Percentiles rank a stretch among this genome's conserved stretches.
Evolutionary conservation across 2,113 vertebrate genomes (phyloP).

Genomic region (Forbesichthys papilliferus): DNA sequence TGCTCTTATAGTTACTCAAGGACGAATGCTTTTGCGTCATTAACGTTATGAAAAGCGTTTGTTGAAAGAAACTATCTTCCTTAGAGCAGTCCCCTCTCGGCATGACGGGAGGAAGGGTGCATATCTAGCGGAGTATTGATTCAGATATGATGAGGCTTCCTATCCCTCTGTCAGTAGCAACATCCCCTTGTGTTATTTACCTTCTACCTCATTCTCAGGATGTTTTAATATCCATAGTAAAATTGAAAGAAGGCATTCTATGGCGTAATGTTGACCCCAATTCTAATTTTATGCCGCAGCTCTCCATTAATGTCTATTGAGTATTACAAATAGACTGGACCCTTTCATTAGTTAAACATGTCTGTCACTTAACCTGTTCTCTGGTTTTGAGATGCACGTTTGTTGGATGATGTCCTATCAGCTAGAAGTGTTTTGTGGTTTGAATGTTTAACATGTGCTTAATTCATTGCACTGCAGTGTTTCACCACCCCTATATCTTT

Average conservation of each 20-base stretch:
- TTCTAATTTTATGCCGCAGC: background rate
- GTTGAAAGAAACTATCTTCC: conserved; percentile 15
- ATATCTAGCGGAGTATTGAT: conserved; percentile 28
- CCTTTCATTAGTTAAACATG: background rate
- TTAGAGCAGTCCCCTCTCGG: conserved; percentile 23
- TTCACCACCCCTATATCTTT: background rate
- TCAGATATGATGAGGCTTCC: conserved; percentile 28
- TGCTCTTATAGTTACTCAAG: conserved; percentile 12
- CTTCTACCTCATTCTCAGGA: conserved; percentile 7
- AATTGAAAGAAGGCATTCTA: background rate
- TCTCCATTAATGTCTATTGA: no score
- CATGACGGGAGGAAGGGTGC: conserved; percentile 13
- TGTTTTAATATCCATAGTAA: background rate
- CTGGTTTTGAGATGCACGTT: background rate
- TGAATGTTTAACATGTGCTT: background rate
- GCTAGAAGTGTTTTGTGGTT: background rate
- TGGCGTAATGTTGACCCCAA: conserved; percentile 23
- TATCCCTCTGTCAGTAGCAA: conserved; percentile 6
- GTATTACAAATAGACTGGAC: background rate
- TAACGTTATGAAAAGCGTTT: conserved; percentile 1
- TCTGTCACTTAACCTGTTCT: background rate
- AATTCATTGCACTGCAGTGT: background rate
- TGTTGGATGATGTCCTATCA: background rate
- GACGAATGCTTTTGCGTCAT: conserved; percentile 30
- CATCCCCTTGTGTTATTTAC: background rate